These are phyloP conservation scores for Hyposmocoma kahamanoa DNA, from an alignment of 1,140 invertebrate genomes.

Conservation along the genomic window DNA sequence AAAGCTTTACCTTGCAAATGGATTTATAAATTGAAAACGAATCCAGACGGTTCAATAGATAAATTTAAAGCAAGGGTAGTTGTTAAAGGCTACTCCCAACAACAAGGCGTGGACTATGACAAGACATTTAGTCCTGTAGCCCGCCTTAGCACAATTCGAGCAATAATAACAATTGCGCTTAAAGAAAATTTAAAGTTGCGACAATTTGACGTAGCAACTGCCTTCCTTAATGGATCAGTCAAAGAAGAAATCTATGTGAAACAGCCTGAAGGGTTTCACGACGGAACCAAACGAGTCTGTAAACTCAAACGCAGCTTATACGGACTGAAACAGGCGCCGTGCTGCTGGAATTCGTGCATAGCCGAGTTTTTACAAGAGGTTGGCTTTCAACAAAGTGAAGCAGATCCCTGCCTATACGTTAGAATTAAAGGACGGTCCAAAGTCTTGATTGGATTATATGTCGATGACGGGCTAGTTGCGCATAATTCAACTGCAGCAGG, in stretches of 20 bases:
- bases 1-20: slow-evolving; percentile 39
- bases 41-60: slow-evolving; percentile 24
- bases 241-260: slow-evolving; percentile 7
- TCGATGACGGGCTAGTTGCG: slow-evolving; percentile 53
- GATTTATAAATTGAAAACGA: slow-evolving; percentile 46
- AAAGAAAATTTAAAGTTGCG: slow-evolving; percentile 7
- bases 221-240: slow-evolving; percentile 3
- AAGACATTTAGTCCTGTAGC: slow-evolving; percentile 43
- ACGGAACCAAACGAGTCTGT: slow-evolving; percentile 26
- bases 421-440: slow-evolving; percentile 14
- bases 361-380: slow-evolving; percentile 24
- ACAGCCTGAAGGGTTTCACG: slow-evolving; percentile 8
- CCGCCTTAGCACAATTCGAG: slow-evolving; percentile 6
- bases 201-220: slow-evolving; percentile 4
- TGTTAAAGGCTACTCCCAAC: slow-evolving; percentile 35
- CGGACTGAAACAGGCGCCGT: slow-evolving; percentile 38
- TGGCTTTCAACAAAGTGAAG: slow-evolving; percentile 33
- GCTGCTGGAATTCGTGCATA: slow-evolving; percentile 11
- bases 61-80: slow-evolving; percentile 58
- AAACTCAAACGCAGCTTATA: slow-evolving; percentile 39
- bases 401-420: slow-evolving; percentile 45
- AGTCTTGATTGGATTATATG: slow-evolving; percentile 38
- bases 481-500: slow-evolving; percentile 17
- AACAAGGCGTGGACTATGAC: slow-evolving; percentile 35
- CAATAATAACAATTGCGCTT: slow-evolving; percentile 6